Base-by-base conservation (phyloP, 2,888 invertebrate genomes). In the Amaurobius ferox region DNA sequence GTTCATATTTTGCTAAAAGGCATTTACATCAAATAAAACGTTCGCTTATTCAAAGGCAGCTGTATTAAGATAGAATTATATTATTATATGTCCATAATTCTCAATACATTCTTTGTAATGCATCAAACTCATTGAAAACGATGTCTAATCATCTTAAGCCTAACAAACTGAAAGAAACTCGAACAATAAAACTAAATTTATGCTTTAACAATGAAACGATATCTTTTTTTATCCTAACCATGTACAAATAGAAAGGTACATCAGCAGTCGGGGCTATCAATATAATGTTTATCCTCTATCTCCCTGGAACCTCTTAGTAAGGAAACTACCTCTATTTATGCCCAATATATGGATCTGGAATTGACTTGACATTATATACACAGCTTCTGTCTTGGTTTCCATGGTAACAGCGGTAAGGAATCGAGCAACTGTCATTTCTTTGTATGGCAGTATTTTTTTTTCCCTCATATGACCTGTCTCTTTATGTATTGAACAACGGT, bases 341-440 rank as follows among this genome's bases (percentile, higher is more conserved):
- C 77, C 77, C 83, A 85, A 85, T 85, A 77, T 85, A 85, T 85
- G 83, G 83, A 85, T 85, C 72, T 77, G 29, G 77, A 85, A 85
- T 85, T 72, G 83, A 85, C 83, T 77, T 77, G 66, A 72, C 72
- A 77, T 85, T 85, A 85, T 85, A 78, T 71, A 78, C 83, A 67
- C 77, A 71, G 83, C 35, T 68, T 61, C 76, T 78, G 83, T 85
- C 71, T 61, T 40, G 55, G 83, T 85, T 55, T 29, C 55, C 77
- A 85, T 85, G 61, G 83, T 66, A 85, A 85, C 83, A 35, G 48
- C 48, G 64, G 70, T 39, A 85, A 71, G 62, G 72, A 85, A 85
- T 85, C 77, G 83, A 85, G 39, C 29, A 85, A 72, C 83, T 78
- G 77, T 85, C 83, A 85, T 77, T 85, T 85, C 83, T 85, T 85